Evolutionary conservation across 2,113 vertebrate genomes (phyloP).

Genomic region (Tinamus guttatus): DNA sequence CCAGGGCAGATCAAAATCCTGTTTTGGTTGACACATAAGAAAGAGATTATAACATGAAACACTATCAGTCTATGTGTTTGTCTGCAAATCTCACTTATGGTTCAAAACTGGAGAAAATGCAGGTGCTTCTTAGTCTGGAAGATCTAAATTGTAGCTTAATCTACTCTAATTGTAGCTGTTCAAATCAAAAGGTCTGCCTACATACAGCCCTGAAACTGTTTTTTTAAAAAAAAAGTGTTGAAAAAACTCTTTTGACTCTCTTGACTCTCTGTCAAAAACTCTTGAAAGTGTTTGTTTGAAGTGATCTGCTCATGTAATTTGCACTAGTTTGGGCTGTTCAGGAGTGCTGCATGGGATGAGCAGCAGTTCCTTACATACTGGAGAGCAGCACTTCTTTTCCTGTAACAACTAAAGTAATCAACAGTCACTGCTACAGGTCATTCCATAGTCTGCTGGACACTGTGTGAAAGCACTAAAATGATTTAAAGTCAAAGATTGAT

Average conservation of each 20-base stretch:
- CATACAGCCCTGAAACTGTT: not conserved
- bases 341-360: rapidly evolving
- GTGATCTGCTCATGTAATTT: not conserved
- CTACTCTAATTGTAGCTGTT: not conserved
- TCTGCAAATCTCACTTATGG: not conserved
- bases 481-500: not conserved
- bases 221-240: too few species aligned
- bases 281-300: not conserved
- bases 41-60: not conserved
- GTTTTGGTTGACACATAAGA: not conserved
- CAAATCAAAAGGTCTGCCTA: not conserved
- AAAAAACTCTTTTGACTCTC: too few species aligned
- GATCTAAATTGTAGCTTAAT: not conserved
- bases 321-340: not conserved
- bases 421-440: not conserved
- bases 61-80: not conserved
- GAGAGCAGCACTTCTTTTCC: not conserved
- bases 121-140: not conserved
- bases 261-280: too few species aligned
- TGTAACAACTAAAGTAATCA: not conserved
- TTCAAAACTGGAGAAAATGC: not conserved
- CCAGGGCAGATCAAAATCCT: not conserved
- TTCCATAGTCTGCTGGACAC: not conserved
- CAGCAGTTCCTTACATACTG: not conserved
- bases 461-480: not conserved